A percentile compares a stretch with the other conserved stretches of the same genome.
These are phyloP conservation scores for Heteropelma amictum DNA, from an alignment of 2,888 invertebrate species.

Conservation along the genomic window DNA sequence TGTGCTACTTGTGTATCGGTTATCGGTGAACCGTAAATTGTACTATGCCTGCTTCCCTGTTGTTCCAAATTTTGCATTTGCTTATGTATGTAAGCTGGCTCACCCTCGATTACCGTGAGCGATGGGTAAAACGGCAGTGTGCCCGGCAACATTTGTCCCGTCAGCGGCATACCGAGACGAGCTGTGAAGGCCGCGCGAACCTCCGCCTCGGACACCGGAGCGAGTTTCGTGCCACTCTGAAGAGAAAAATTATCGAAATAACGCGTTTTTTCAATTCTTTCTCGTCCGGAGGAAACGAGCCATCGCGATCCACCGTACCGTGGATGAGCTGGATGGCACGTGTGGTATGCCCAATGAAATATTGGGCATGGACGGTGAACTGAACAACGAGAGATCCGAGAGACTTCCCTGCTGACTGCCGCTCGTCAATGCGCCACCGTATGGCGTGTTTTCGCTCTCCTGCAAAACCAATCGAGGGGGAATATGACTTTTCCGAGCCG, in stretches of 20 bases:
- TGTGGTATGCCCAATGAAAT: conserved; percentile 94
- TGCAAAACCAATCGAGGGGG: no score
- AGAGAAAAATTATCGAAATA: background rate
- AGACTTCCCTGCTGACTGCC: conserved; percentile 83
- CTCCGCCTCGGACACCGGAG: conserved; percentile 88
- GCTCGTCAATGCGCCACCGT: conserved; percentile 80
- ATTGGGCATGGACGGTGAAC: conserved; percentile 97
- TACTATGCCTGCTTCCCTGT: conserved; percentile 65
- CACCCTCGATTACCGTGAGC: conserved; percentile 80
- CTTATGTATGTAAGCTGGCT: conserved; percentile 78
- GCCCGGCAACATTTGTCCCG: conserved; percentile 84
- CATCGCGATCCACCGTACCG: conserved; percentile 67
- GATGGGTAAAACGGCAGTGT: conserved; percentile 86
- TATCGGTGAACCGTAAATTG: conserved; percentile 79
- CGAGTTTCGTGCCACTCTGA: conserved; percentile 79
- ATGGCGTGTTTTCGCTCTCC: conserved; percentile 86
- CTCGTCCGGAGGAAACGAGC: background rate
- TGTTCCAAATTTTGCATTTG: conserved; percentile 81
- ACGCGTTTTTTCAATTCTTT: background rate
- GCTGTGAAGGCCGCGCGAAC: conserved; percentile 85
- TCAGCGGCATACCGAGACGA: conserved; percentile 82
- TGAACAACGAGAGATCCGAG: conserved; percentile 89
- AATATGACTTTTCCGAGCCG: no score
- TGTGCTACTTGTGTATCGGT: conserved; percentile 84
- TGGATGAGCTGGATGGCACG: conserved; percentile 77